Conservation (phyloP, 2,797 vertebrate genomes). For the Scyliorhinus canicula region DNA sequence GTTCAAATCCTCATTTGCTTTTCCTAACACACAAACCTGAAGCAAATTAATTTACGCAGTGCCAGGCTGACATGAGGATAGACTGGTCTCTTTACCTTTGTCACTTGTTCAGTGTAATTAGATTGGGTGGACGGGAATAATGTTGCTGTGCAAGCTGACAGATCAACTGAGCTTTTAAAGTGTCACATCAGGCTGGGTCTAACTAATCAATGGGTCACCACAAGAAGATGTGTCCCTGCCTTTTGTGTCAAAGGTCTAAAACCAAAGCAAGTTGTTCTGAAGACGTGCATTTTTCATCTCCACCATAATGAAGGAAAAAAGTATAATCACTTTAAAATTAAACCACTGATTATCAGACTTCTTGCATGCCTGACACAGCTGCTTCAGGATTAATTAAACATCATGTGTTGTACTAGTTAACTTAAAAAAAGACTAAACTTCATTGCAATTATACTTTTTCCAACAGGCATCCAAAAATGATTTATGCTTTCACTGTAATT, state of each 20-base stretch:
- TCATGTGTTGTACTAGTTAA: slow-evolving; percentile 23
- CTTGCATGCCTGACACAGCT: slow-evolving; percentile 22
- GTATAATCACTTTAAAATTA: slow-evolving; percentile 14
- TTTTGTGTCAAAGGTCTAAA: not conserved
- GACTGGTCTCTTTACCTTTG: slow-evolving; percentile 31
- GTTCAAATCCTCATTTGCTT: slow-evolving; percentile 32
- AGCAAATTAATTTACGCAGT: slow-evolving; percentile 25
- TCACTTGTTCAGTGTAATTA: slow-evolving; percentile 23
- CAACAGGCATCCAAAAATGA: slow-evolving; percentile 30
- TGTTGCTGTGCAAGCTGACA: slow-evolving; percentile 23
- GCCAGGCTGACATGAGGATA: slow-evolving; percentile 18
- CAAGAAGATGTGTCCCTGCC: not conserved
- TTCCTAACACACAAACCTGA: slow-evolving; percentile 28
- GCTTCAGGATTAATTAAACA: slow-evolving; percentile 30
- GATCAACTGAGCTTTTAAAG: slow-evolving; percentile 18
- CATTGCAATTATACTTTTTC: slow-evolving; percentile 30
- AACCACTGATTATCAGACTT: slow-evolving; percentile 15
- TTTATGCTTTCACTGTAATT: slow-evolving; percentile 35
- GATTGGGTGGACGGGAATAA: not conserved
- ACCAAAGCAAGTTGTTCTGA: not conserved
- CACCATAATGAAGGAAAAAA: not conserved
- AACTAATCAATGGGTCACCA: slow-evolving; percentile 10
- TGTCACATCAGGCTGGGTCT: not conserved
- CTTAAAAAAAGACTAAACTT: slow-evolving; percentile 31
- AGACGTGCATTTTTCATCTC: not conserved